phyloP scores from a whole-genome alignment of 2,888 invertebrate genomes.

The Mechanitis messenoides region DNA sequence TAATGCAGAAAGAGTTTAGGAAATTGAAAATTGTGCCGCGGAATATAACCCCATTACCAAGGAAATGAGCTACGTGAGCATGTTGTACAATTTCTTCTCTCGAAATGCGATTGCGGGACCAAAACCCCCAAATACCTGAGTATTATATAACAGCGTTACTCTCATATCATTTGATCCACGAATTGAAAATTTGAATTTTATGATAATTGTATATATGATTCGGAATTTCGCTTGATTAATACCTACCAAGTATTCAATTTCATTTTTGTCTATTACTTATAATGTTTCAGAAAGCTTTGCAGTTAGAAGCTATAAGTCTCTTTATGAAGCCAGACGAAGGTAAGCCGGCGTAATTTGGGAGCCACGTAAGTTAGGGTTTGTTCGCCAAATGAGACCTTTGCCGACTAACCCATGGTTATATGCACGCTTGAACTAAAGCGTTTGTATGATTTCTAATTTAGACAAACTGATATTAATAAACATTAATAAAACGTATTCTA shows the following conservation, averaged over 20 bases:
- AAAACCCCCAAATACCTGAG: not conserved
- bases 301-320: not conserved
- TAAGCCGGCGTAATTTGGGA: not conserved
- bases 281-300: too few species aligned
- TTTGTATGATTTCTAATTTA: not conserved
- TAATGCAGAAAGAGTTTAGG: conserved; percentile 67
- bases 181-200: too few species aligned
- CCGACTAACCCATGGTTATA: not conserved
- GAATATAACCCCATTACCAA: conserved; percentile 72
- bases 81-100: conserved; percentile 56
- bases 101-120: conserved; percentile 23
- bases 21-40: conserved; percentile 73
- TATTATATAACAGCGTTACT: not conserved
- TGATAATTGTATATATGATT: too few species aligned
- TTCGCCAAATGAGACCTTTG: not conserved
- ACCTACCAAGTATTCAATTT: too few species aligned
- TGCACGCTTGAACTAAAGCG: not conserved
- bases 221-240: too few species aligned
- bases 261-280: too few species aligned
- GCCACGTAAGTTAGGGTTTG: not conserved
- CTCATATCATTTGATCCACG: too few species aligned
- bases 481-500: not conserved
- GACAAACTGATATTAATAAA: not conserved
- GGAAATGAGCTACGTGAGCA: conserved; percentile 73
- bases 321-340: not conserved